These are phyloP conservation scores for Lemur catta DNA, from an alignment of 2,797 vertebrate genomes.

Conservation along the genomic window DNA sequence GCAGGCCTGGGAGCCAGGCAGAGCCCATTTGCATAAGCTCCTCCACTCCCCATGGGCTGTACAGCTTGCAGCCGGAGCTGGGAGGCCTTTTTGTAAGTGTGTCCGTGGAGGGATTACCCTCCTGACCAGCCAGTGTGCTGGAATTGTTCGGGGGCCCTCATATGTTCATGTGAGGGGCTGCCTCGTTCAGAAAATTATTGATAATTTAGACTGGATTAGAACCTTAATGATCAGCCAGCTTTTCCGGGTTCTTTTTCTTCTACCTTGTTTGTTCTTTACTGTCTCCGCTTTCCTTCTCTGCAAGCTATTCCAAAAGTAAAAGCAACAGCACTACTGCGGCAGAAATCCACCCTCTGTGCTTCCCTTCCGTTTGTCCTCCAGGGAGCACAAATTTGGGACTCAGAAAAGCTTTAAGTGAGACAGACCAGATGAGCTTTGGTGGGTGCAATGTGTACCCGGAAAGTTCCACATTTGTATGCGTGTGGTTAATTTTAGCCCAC, in stretches of 20 bases:
- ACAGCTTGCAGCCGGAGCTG: not conserved
- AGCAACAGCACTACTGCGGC: not conserved
- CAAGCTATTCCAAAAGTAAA: not conserved
- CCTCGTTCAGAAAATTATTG: not conserved
- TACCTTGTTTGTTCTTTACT: not conserved
- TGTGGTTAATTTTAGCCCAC: not conserved
- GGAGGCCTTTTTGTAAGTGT: not conserved
- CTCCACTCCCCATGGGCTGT: not conserved
- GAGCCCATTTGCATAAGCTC: slow-evolving; percentile 44
- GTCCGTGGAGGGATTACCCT: not conserved
- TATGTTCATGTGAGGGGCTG: not conserved
- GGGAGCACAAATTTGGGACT: not conserved
- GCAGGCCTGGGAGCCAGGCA: not conserved
- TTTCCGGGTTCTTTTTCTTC: not conserved
- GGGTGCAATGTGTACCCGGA: not conserved
- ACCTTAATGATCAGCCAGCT: not conserved
- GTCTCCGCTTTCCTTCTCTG: not conserved
- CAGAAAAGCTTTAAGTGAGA: not conserved
- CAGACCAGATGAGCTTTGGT: not conserved
- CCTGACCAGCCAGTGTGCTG: not conserved
- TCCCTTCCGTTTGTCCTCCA: not conserved
- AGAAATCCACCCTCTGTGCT: not conserved
- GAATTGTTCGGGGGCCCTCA: not conserved
- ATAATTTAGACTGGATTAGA: not conserved
- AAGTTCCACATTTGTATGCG: not conserved